Evolutionary conservation across 2,113 vertebrate species (phyloP), one percentile per base, ranked within the genome.

Genomic region (Dicentrarchus labrax): DNA sequence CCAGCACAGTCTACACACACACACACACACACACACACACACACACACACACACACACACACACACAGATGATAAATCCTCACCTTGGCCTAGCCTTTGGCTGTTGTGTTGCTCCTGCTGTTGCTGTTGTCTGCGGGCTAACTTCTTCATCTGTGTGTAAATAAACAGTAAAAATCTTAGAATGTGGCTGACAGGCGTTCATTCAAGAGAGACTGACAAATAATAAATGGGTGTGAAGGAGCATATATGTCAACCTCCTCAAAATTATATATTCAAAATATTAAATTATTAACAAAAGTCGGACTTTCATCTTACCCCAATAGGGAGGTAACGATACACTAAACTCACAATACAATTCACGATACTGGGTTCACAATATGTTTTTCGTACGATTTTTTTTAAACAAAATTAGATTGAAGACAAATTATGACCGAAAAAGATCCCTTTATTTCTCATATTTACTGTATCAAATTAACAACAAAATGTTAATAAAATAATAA

Each of bases 41-140:
- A 76, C 48, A 72, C 54, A n/a, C 1, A 21, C 2, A 69, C n/a
- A 72, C 53, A 72, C 54, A 76, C 43, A 60, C 22, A 17, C 4
- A 76, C 39, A 76, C 56, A 76, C 61, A 75, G 3, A 82, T 7
- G 7, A 53, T 30, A 56, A 76, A 59, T 59, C 69, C 75, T 88
- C 92, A 98, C 97, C 97, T 96, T 97, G 97, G 85, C 97, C 96
- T 24, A 97, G 96, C 87, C 97, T 96, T 90, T 98, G 97, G 0
- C 95, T 96, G 87, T 95, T 98, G 83, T 98, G 97, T 9, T 98
- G 97, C 64, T 99, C 97, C 89, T 98, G 97, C 85, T 98, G 98
- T 82, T 98, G 98, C 88, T 98, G 97, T 85, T 99, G 97, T 91
- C 98, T 93, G 64, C 97, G 94, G 0, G 97, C 97, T 80, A 99